Base-by-base conservation (phyloP, 1,140 invertebrate genomes). In the Drosophila triauraria region DNA sequence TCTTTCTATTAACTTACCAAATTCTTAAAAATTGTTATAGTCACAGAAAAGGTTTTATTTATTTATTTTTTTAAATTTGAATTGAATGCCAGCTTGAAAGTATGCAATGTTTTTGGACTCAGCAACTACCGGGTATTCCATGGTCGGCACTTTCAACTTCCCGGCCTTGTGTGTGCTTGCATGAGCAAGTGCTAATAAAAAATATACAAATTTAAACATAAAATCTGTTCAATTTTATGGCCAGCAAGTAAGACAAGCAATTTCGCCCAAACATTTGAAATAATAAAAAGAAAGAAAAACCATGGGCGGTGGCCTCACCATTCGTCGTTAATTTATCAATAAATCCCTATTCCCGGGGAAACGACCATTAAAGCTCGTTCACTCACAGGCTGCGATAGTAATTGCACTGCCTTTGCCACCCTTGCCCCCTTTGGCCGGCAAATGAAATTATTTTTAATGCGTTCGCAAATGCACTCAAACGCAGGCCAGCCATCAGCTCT, bases 131-230 rank as follows among this genome's bases (percentile, higher is more conserved):
- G 53, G 53, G 53, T 56, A 40, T 56, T 10, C 4, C 4, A 25
- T 2, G 7, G 35, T 56, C 53, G 35, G 3, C 13, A n/a, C 53
- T 35, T 35, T 9, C 32, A 2, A 25, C 13, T 15, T 8, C 1
- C 1, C 15, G 13, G 0, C 20, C 23, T 13, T 53, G 46, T 42
- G 17, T 58, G 43, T 74, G n/a, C 42, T 53, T 80, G 67, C 71
- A 65, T 57, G 69, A 77, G 62, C 77, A 90, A 84, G 84, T 84
- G 84, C 85, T 84, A 88, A 88, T 90, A 88, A 88, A 88, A 88
- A 88, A 88, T 78, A 87, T 90, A 84, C 80, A 87, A 88, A 87
- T 80, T 86, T 88, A 62, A 68, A 78, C 84, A 88, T 87, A 83
- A 88, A 88, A 88, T 90, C 80, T 75, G 78, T 65, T 81, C 62